These are phyloP conservation scores for Oceanodroma tethys DNA, from an alignment of 2,113 vertebrate species.

Conservation along the genomic window DNA sequence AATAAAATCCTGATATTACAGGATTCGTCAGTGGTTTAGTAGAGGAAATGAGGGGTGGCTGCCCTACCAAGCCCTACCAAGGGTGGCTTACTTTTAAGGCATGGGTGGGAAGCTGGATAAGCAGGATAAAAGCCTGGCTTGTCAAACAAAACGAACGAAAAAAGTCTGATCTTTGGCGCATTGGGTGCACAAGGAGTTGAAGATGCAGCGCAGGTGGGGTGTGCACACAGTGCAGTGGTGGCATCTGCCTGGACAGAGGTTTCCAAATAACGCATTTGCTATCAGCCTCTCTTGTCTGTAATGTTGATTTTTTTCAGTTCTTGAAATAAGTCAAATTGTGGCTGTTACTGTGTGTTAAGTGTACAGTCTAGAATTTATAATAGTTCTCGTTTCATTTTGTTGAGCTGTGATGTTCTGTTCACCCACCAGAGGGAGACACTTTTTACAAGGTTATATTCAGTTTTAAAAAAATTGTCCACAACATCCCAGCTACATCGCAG, in stretches of 20 bases:
- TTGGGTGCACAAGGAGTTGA: neutral
- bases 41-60: neutral
- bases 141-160: neutral
- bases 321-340: neutral
- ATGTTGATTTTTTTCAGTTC: neutral
- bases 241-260: neutral
- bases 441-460: neutral
- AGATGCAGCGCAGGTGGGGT: neutral
- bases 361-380: neutral
- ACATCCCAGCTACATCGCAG: neutral
- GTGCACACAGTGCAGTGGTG: neutral
- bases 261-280: neutral
- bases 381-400: neutral
- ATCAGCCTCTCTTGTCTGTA: neutral
- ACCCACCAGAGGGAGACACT: neutral
- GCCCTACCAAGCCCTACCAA: too few relatives aligned
- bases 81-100: neutral
- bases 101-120: neutral
- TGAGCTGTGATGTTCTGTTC: neutral
- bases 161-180: neutral
- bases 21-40: neutral
- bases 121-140: neutral
- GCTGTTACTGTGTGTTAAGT: neutral
- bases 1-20: neutral
- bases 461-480: neutral